A percentile compares a stretch with the other conserved stretches of the same genome.
Evolutionary conservation across 53 echinoderm and acorn worm species (phyloP).

Genomic region (Holothuria scabra): DNA sequence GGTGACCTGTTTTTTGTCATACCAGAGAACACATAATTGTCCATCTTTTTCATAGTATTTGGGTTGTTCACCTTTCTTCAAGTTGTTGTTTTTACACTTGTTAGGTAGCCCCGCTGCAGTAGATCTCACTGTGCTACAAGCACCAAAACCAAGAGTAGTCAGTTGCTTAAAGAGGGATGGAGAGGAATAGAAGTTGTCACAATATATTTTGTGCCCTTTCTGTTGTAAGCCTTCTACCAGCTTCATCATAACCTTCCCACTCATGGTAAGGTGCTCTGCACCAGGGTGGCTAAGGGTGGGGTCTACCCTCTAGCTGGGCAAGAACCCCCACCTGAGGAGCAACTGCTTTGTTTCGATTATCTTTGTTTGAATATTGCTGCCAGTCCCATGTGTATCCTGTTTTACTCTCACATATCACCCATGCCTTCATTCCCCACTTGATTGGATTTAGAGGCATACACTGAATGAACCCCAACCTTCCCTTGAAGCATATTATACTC

Average conservation of each 20-base stretch:
- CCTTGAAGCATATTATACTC: constrained; percentile 1
- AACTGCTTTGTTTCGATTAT: neutral
- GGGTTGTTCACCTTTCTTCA: constrained; percentile 29
- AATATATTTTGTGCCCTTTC: constrained; percentile 10
- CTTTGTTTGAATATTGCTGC: constrained; percentile 10
- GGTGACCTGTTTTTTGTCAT: constrained; percentile 37
- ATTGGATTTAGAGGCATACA: neutral
- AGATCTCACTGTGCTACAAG: constrained; percentile 17
- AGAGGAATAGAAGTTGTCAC: constrained; percentile 32
- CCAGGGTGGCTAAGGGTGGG: constrained; percentile 20
- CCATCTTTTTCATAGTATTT: constrained; percentile 10
- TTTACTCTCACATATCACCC: neutral
- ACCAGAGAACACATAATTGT: neutral
- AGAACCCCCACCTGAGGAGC: neutral
- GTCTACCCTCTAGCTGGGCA: neutral
- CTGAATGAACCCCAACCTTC: constrained; percentile 10
- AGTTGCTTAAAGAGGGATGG: constrained; percentile 25
- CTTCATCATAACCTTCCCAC: constrained; percentile 23
- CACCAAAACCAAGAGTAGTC: constrained; percentile 8
- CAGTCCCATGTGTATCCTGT: constrained; percentile 16
- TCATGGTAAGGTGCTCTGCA: neutral
- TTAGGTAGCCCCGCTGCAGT: constrained; percentile 5
- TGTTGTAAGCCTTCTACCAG: neutral
- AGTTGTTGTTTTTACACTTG: neutral
- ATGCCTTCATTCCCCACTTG: too few relatives aligned